Evolutionary conservation across 2,888 invertebrate species (phyloP), one percentile per base, ranked within the genome.

Genomic region (Mesorhabditis sp.): DNA sequence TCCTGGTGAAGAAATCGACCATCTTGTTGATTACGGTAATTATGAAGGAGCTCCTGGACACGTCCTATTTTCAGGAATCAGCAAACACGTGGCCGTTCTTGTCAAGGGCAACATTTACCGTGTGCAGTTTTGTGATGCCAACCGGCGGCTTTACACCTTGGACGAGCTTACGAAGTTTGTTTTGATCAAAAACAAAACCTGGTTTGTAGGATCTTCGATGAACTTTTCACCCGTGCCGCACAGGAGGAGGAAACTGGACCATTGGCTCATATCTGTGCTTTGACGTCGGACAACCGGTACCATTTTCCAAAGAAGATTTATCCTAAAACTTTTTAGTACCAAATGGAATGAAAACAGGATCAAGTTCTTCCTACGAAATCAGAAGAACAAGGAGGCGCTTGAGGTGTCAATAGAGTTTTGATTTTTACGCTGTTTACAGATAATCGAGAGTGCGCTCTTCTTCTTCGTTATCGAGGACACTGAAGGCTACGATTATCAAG

Each of bases 281-380:
- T 83, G 44, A 83, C 83, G 43, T 73, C 72, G 61, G 83, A 83
- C 69, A 68, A 69, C 10, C 68, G 67, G 72, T 70, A 50, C 5
- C 1, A 50, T 10, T 50, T 50, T 50, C n/a, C 7, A n/a, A 50
- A 50, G 2, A 50, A 1, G 1, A n/a, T 50, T 50, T 50, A 13
- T 1, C 2, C 7, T 50, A 13, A 13, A n/a, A 2, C 1, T 13
- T 13, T 50, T 50, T 2, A n/a, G n/a, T 2, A 50, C 7, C 58
- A 50, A 69, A 43, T 83, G 83, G 83, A 62, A 66, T 28, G 61
- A 66, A 10, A 83, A 83, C 70, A 74, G 83, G 4, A 65, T 70
- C 61, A 75, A 73, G 50, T 83, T 80, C 72, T 83, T 83, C 79
- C 42, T 80, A 43, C 71, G 75, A 0, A 75, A 81, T 70, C 67